Base-by-base conservation (phyloP, 1,140 invertebrate species). In the Drosophila willistoni region DNA sequence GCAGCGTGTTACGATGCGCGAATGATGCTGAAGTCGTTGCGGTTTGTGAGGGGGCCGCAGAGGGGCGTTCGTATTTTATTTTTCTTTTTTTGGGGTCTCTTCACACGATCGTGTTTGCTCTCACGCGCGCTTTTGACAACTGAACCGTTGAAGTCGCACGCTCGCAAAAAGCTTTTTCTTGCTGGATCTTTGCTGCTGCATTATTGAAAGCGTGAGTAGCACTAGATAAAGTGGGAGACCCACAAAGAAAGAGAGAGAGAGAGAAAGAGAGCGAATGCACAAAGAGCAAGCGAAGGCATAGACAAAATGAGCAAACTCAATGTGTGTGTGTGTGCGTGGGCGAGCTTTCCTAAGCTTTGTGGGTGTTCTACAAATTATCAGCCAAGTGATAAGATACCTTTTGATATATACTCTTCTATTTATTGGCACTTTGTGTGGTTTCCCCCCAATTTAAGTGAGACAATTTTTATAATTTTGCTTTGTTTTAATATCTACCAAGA, bases 141-240 rank as follows among this genome's bases (percentile, higher is more conserved):
- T 75, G 66, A 76, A 75, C 47, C 51, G 51, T 55, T 36, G 72
- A 75, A 29, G 29, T 75, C 73, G 29, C 64, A 64, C 56, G 51
- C 64, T 17, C 22, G n/a, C n/a, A 47, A 54, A 76, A 33, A 76
- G 73, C 73, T 70, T 76, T 75, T 62, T 17, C 29, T 29, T 29
- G 33, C 42, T 77, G 39, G 60, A 60, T 55, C 65, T 34, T 13
- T 39, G 36, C 36, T 7, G 36, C 12, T 39, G 36, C 36, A 39
- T 12, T 12, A 51, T 51, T 12, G 17, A 51, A 19, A 51, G 44
- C 17, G 17, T 51, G 17, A 51, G 17, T 17, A 51, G 17, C 17
- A 22, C 4, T 51, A 51, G 44, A 22, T 12, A 51, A 51, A 51
- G 44, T 51, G 17, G 44, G 44, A 19, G 44, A 9, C 44, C 44